phyloP scores from a whole-genome alignment of 1,140 invertebrate species.

The Achroia grisella region DNA sequence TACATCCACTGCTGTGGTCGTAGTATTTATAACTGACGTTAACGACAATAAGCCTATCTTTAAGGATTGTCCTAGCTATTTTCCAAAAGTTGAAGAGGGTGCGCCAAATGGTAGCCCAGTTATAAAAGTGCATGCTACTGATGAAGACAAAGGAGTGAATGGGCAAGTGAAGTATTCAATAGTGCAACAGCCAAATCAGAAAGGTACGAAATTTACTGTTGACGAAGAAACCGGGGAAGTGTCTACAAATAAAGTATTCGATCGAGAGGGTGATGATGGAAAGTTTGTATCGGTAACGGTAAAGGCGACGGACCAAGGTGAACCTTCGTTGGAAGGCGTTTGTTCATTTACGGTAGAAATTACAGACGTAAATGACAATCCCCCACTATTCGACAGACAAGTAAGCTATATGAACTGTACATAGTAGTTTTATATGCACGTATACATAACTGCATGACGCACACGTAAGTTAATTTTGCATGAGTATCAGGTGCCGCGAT shows the following conservation, averaged over 20 bases:
- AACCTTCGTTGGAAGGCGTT: slow-evolving; percentile 94
- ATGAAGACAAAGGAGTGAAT: slow-evolving; percentile 95
- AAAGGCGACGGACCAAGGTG: slow-evolving; percentile 97
- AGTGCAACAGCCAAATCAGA: slow-evolving; percentile 96
- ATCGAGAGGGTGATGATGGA: slow-evolving; percentile 95
- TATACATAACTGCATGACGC: slow-evolving; percentile 31
- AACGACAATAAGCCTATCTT: slow-evolving; percentile 97
- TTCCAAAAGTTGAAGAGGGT: slow-evolving; percentile 94
- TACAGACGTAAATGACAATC: slow-evolving; percentile 95
- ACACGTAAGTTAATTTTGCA: slow-evolving; percentile 17
- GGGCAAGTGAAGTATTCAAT: slow-evolving; percentile 96
- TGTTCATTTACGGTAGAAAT: slow-evolving; percentile 98
- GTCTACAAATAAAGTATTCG: slow-evolving; percentile 95
- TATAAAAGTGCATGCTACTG: slow-evolving; percentile 94
- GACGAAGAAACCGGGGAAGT: slow-evolving; percentile 96
- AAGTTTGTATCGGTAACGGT: slow-evolving; percentile 97
- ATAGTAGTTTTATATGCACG: slow-evolving; percentile 24
- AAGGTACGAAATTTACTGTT: slow-evolving; percentile 95
- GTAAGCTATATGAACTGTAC: slow-evolving; percentile 70
- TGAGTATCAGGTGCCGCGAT: slow-evolving; percentile 11
- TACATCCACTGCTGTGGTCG: slow-evolving; percentile 95
- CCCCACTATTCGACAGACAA: slow-evolving; percentile 94
- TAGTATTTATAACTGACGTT: slow-evolving; percentile 96
- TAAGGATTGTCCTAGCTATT: slow-evolving; percentile 92
- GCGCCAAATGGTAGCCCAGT: slow-evolving; percentile 94